These are phyloP conservation scores for Neelides folsomi DNA, from an alignment of 2,888 invertebrate species.

Conservation along the genomic window DNA sequence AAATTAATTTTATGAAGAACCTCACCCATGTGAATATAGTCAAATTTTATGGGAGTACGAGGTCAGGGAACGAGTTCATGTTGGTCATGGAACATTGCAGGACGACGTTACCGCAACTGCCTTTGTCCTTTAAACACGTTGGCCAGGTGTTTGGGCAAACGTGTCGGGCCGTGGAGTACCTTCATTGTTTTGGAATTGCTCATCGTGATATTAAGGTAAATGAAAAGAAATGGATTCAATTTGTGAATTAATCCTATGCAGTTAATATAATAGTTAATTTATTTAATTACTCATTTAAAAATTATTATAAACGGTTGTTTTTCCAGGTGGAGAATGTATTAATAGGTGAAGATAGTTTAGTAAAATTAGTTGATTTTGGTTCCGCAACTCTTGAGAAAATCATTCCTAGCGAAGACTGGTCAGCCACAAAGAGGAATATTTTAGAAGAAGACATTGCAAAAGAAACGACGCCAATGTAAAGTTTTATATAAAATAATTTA, in stretches of 20 bases:
- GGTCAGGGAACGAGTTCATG: slow-evolving; percentile 11
- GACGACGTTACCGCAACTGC: slow-evolving; percentile 18
- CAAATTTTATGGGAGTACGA: slow-evolving; percentile 23
- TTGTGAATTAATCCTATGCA: neutral
- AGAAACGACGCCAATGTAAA: slow-evolving; percentile 63
- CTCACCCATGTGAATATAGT: slow-evolving; percentile 27
- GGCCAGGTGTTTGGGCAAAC: slow-evolving; percentile 29
- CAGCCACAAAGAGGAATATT: slow-evolving; percentile 21
- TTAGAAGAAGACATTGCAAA: slow-evolving; percentile 46
- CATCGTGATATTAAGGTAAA: slow-evolving; percentile 32
- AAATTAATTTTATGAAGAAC: slow-evolving; percentile 26
- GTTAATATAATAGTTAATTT: neutral
- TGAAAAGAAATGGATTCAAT: neutral
- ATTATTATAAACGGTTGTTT: neutral
- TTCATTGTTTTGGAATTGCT: slow-evolving; percentile 27
- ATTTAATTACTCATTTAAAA: neutral
- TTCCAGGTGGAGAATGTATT: slow-evolving; percentile 29
- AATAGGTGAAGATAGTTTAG: slow-evolving; percentile 27
- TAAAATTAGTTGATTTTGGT: slow-evolving; percentile 31
- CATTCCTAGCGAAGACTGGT: slow-evolving; percentile 14
- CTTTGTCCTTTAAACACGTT: slow-evolving; percentile 16
- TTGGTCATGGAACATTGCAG: slow-evolving; percentile 20
- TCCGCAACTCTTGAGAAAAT: slow-evolving; percentile 25
- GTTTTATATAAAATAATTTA: slow-evolving; percentile 1
- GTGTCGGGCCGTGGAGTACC: slow-evolving; percentile 27